phyloP scores from a whole-genome alignment of 2,797 vertebrate genomes.

The Hylomyscus alleni region DNA sequence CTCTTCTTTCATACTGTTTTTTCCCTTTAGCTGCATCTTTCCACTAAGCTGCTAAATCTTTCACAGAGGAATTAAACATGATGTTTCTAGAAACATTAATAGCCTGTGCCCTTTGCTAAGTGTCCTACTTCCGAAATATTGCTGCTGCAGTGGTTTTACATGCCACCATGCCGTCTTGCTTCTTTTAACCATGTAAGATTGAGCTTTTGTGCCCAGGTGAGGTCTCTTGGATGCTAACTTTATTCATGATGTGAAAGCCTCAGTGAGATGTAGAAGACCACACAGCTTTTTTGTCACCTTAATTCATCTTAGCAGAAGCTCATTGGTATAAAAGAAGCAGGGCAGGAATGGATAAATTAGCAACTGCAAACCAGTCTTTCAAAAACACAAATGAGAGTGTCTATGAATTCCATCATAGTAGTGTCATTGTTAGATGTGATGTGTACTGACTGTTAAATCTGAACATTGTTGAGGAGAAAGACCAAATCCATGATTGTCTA shows the following conservation, averaged over 20 bases:
- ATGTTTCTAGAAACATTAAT: constrained; percentile 83
- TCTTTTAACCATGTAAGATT: constrained; percentile 52
- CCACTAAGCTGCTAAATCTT: constrained; percentile 79
- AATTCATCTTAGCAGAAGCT: constrained; percentile 39
- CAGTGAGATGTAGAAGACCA: constrained; percentile 44
- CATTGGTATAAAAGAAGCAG: not conserved
- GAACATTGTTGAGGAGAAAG: not conserved
- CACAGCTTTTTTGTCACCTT: constrained; percentile 62
- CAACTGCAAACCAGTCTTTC: constrained; percentile 23
- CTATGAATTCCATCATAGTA: not conserved
- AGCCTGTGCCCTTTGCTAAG: constrained; percentile 83
- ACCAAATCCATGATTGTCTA: not conserved
- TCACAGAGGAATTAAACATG: constrained; percentile 75
- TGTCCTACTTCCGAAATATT: constrained; percentile 79
- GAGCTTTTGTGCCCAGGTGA: constrained; percentile 23
- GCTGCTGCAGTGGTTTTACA: constrained; percentile 40
- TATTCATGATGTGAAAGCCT: constrained; percentile 32
- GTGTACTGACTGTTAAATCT: not conserved
- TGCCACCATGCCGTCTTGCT: constrained; percentile 37
- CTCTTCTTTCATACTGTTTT: constrained; percentile 56
- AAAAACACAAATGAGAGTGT: constrained; percentile 26
- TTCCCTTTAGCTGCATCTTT: constrained; percentile 42
- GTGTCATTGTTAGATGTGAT: not conserved
- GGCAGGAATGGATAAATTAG: constrained; percentile 23
- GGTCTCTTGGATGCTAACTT: constrained; percentile 40